Percentiles rank a stretch among this genome's conserved stretches.
These are phyloP conservation scores for Siniperca chuatsi DNA, from an alignment of 2,113 vertebrate genomes.

Conservation along the genomic window DNA sequence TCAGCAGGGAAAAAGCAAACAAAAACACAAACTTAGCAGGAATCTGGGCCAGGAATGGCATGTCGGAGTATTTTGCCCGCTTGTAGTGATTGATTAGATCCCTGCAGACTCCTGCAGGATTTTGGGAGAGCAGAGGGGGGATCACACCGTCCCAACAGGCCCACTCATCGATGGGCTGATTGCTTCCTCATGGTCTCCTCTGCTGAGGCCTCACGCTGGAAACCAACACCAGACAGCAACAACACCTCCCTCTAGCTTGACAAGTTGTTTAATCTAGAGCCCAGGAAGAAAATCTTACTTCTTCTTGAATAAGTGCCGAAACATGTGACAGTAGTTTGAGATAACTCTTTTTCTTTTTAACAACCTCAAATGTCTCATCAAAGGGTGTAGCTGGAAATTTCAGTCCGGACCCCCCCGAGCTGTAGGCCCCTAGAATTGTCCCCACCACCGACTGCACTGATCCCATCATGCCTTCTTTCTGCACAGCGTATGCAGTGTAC, in stretches of 20 bases:
- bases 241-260: slow-evolving; percentile 29
- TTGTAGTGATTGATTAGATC: slow-evolving; percentile 76
- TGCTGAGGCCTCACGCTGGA: slow-evolving; percentile 38
- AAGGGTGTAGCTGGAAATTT: neutral
- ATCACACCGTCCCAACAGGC: slow-evolving; percentile 42
- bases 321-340: neutral
- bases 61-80: slow-evolving; percentile 39
- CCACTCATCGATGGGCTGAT: slow-evolving; percentile 69
- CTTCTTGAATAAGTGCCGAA: neutral
- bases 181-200: slow-evolving; percentile 70
- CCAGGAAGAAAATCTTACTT: neutral
- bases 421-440: neutral
- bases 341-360: neutral
- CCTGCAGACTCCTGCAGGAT: slow-evolving; percentile 53
- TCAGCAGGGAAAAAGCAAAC: slow-evolving; percentile 46
- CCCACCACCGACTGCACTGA: neutral
- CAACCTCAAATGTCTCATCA: neutral
- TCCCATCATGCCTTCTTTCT: slow-evolving; percentile 37
- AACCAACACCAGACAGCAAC: slow-evolving; percentile 39
- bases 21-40: slow-evolving; percentile 60
- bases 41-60: slow-evolving; percentile 51
- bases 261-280: slow-evolving; percentile 6
- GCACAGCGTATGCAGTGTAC: slow-evolving; percentile 8
- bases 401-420: neutral
- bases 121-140: slow-evolving; percentile 38